These are phyloP conservation scores for Drosophila fulvimacula DNA, from an alignment of 2,888 invertebrate species.

Conservation along the genomic window DNA sequence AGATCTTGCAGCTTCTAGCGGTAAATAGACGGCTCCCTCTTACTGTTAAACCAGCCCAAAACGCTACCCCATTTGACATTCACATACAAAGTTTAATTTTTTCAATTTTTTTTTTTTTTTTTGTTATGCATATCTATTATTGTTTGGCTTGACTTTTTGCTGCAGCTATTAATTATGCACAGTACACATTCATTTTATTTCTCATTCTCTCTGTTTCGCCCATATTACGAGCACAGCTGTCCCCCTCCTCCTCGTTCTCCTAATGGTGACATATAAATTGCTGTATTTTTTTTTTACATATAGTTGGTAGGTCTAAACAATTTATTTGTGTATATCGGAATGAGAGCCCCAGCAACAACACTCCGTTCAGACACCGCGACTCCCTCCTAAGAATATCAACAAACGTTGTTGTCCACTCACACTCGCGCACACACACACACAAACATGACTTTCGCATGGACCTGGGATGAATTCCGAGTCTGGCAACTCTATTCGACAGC, in stretches of 20 bases:
- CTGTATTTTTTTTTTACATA: slow-evolving; percentile 30
- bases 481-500: slow-evolving; percentile 76
- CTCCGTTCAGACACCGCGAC: slow-evolving; percentile 1
- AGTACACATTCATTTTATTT: slow-evolving; percentile 72
- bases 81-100: slow-evolving; percentile 42
- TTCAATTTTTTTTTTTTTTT: slow-evolving; percentile 33
- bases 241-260: slow-evolving; percentile 24
- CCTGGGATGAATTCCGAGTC: slow-evolving; percentile 57
- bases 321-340: slow-evolving; percentile 55
- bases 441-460: slow-evolving; percentile 44
- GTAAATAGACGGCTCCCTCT: slow-evolving; percentile 67
- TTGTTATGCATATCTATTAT: slow-evolving; percentile 60
- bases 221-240: slow-evolving; percentile 34
- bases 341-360: slow-evolving; percentile 24
- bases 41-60: slow-evolving; percentile 59
- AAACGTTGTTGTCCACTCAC: slow-evolving; percentile 27
- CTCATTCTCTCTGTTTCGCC: slow-evolving; percentile 35
- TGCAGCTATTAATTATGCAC: slow-evolving; percentile 72
- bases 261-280: slow-evolving; percentile 41
- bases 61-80: slow-evolving; percentile 49
- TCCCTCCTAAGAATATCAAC: slow-evolving; percentile 28
- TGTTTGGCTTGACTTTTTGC: slow-evolving; percentile 59
- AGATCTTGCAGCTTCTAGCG: slow-evolving; percentile 84
- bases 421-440: slow-evolving; percentile 42
- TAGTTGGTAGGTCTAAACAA: slow-evolving; percentile 38